Evolutionary conservation across 2,888 invertebrate genomes (phyloP).

Genomic region (Conistra vaccinii): DNA sequence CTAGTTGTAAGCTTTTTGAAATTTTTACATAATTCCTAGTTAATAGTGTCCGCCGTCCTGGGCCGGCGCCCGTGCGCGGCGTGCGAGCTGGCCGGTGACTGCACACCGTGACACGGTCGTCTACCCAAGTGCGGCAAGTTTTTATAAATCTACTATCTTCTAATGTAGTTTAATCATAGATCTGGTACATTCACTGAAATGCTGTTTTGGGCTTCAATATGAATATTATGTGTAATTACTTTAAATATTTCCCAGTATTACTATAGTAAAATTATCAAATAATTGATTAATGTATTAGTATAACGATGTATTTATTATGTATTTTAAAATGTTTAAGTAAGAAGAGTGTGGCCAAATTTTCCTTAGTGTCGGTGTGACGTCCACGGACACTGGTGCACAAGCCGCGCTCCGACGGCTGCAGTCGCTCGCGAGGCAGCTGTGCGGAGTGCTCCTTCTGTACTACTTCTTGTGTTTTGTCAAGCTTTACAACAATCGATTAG

Average conservation of each 20-base stretch:
- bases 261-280: constrained; percentile 17
- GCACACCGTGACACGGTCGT: background rate
- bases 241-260: constrained; percentile 56
- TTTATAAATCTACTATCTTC: constrained; percentile 27
- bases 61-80: background rate
- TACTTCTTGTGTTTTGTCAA: constrained; percentile 37
- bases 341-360: constrained; percentile 82
- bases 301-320: constrained; percentile 14
- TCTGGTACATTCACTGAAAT: constrained; percentile 49
- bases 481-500: constrained; percentile 39
- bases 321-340: constrained; percentile 45
- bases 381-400: too few species aligned
- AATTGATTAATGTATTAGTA: constrained; percentile 13
- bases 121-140: background rate
- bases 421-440: background rate
- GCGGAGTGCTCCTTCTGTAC: background rate
- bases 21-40: constrained; percentile 71
- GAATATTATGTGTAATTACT: constrained; percentile 26
- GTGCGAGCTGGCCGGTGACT: background rate
- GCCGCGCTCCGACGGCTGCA: too few species aligned
- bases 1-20: constrained; percentile 71
- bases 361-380: constrained; percentile 63
- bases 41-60: constrained; percentile 9
- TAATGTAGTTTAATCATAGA: constrained; percentile 52
- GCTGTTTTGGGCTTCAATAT: constrained; percentile 41